Evolutionary conservation across 2,888 invertebrate species (phyloP), one percentile per base, ranked within the genome.

Genomic region (Glyphotaelius pellucidus): DNA sequence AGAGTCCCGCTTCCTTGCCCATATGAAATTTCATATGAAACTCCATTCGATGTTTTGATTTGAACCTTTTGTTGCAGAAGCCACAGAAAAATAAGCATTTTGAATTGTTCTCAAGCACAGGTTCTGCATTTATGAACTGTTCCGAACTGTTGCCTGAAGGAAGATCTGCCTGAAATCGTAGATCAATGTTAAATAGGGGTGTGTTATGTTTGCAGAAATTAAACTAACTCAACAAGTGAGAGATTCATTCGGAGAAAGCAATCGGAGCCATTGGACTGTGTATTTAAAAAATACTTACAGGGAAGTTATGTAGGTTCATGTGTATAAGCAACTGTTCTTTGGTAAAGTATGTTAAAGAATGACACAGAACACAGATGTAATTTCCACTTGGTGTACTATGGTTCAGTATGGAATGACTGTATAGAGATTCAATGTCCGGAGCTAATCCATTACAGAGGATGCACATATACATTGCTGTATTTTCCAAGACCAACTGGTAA

Each of bases 11-110:
- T 35, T 90, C 80, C 47, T 90, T 80, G 7, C 87, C 90, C 52
- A 90, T 67, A 79, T 92, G 92, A 30, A 92, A 90, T 87, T 92
- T 86, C 80, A 90, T 80, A 67, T 92, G 92, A 88, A 92, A 92
- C 35, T 90, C 92, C 47, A 92, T 80, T 80, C 92, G 38, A 19
- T 87, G 90, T 92, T 92, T 92, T 31, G 90, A 90, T 67, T 90
- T 90, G 42, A 92, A 92, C 67, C 80, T 90, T 79, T 90, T 92
- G 83, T 83, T 67, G 25, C 92, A 92, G 52, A 92, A 80, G 5
- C 80, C 42, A 81, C 92, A 92, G 11, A 86, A 81, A 86, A 80
- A 86, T 67, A 19, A 80, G 38, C 67, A 85, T 85, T 86, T 90
- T 32, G 52, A 52, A 42, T 42, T 80, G 32, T 79, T 79, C 14